A percentile compares a stretch with the other conserved stretches of the same genome.
Conservation (phyloP, 2,113 vertebrate genomes). For the Oryctolagus cuniculus region DNA sequence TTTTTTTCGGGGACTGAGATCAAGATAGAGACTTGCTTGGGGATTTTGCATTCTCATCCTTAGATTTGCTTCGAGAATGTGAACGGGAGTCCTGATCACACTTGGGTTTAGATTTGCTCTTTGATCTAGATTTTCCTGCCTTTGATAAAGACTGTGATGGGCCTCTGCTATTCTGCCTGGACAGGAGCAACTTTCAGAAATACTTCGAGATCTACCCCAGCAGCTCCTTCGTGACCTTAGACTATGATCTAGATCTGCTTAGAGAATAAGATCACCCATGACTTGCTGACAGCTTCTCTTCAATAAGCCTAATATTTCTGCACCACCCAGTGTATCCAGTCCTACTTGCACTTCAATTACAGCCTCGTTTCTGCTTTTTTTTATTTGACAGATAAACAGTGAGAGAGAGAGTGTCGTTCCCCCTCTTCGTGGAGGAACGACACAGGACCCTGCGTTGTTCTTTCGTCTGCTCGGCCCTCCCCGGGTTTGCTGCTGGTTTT, state of each 20-base stretch:
- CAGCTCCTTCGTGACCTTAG: conserved; percentile 92
- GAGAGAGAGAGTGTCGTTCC: too few species aligned
- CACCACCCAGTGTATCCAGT: conserved; percentile 97
- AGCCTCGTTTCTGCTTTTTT: conserved; percentile 97
- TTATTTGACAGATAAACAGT: conserved; percentile 68
- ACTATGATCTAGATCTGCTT: conserved; percentile 95
- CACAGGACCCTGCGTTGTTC: too few species aligned
- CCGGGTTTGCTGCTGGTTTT: too few species aligned
- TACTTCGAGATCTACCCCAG: conserved; percentile 91
- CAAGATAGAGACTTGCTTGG: conserved; percentile 90
- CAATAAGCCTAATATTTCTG: conserved; percentile 96
- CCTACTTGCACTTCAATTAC: conserved; percentile 97
- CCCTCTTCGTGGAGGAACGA: too few species aligned
- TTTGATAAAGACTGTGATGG: conserved; percentile 92
- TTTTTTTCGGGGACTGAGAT: conserved; percentile 94
- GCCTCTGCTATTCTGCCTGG: conserved; percentile 92
- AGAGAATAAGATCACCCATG: conserved; percentile 94
- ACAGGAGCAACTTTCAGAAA: conserved; percentile 92
- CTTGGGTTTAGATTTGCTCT: conserved; percentile 94
- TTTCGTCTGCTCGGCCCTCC: too few species aligned
- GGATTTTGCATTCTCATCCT: conserved; percentile 91
- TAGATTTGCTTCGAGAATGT: conserved; percentile 91
- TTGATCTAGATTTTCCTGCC: conserved; percentile 94
- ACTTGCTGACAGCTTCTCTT: conserved; percentile 92
- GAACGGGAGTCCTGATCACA: conserved; percentile 93